Conservation (phyloP, 2,113 vertebrate species). For the Montifringilla adamsi region DNA sequence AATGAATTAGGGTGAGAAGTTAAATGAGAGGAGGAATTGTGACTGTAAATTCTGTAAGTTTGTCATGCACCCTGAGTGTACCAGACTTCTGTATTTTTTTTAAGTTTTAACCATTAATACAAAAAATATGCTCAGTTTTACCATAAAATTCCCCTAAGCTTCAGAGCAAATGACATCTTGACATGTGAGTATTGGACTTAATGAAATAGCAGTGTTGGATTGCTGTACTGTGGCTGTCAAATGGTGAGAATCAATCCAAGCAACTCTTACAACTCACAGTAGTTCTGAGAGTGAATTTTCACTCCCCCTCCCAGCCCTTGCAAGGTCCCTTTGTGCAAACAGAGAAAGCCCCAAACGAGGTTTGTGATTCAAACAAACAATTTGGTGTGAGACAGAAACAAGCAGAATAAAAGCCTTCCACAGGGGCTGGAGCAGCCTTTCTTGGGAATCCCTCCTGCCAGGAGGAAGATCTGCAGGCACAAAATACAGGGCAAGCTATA, state of each 20-base stretch:
- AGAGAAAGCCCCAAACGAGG: background rate
- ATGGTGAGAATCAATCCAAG: background rate
- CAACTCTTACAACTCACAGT: background rate
- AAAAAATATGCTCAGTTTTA: background rate
- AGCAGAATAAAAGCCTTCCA: background rate
- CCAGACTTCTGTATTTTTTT: background rate
- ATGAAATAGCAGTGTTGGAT: background rate
- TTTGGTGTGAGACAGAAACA: background rate
- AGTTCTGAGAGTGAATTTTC: background rate
- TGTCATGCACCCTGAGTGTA: background rate
- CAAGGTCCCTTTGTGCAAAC: background rate
- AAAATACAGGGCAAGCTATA: background rate
- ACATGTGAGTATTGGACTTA: background rate
- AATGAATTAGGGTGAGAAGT: background rate
- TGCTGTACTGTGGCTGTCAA: background rate
- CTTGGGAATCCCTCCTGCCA: background rate
- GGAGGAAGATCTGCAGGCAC: background rate
- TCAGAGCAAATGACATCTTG: background rate
- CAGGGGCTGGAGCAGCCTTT: background rate
- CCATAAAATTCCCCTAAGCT: background rate
- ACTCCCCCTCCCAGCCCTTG: background rate
- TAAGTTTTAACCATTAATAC: background rate
- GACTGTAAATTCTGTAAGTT: background rate
- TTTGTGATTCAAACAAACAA: accelerated
- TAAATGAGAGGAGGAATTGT: background rate